Conservation (phyloP, 2,797 vertebrate genomes). For the Bradypus variegatus region DNA sequence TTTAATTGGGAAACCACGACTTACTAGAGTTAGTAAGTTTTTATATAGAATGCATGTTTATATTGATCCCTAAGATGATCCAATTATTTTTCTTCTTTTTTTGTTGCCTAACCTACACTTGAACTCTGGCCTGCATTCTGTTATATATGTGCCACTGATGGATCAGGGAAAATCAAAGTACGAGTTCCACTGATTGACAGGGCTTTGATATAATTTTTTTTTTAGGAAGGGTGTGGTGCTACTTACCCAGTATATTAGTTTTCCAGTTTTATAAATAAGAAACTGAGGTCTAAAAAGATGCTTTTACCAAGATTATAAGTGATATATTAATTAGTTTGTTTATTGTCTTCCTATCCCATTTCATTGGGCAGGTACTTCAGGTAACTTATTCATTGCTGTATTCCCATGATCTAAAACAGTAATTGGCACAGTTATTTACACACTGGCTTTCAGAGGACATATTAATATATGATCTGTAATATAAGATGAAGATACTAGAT, state of each 20-base stretch:
- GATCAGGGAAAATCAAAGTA: not conserved
- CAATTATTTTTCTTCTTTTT: slow-evolving; percentile 23
- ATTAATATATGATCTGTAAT: slow-evolving; percentile 1
- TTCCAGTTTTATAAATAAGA: not conserved
- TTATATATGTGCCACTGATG: not conserved
- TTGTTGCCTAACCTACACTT: not conserved
- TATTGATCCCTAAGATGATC: not conserved
- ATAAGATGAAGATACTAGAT: not conserved
- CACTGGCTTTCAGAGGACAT: not conserved
- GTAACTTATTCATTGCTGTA: not conserved
- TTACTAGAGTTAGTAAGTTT: not conserved
- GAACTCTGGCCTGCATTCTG: not conserved
- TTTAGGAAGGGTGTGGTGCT: not conserved
- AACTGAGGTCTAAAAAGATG: not conserved
- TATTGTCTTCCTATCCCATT: not conserved
- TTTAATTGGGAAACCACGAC: not conserved
- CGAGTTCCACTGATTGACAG: not conserved
- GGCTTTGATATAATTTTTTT: slow-evolving; percentile 21
- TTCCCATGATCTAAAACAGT: not conserved
- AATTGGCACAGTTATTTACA: not conserved
- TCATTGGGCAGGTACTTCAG: not conserved
- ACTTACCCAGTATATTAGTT: not conserved
- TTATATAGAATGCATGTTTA: not conserved
- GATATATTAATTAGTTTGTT: not conserved
- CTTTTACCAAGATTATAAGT: not conserved